Conservation (phyloP, 2,888 invertebrate genomes). For the Eulithis prunata region DNA sequence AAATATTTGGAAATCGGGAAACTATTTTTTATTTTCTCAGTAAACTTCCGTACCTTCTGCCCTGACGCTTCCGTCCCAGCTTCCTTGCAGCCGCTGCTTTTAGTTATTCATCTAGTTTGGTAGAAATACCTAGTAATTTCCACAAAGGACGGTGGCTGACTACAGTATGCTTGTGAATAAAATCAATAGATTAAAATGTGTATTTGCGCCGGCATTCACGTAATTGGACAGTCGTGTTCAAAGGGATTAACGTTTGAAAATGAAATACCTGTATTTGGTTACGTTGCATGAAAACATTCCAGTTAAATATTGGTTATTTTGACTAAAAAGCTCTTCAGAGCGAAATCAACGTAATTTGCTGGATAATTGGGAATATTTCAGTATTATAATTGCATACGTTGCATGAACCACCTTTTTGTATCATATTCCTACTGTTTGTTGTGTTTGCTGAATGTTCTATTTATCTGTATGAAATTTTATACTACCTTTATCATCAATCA, state of each 20-base stretch:
- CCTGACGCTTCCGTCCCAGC: no score
- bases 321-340: slow-evolving; percentile 11
- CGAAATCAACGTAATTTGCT: slow-evolving; percentile 7
- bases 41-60: no score
- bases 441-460: no score
- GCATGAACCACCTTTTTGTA: no score
- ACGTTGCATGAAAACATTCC: slow-evolving; percentile 17
- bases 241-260: slow-evolving; percentile 28
- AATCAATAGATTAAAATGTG: slow-evolving; percentile 24
- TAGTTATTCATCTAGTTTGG: no score
- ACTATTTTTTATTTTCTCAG: no score
- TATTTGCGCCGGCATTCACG: slow-evolving; percentile 23
- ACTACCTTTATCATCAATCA: no score
- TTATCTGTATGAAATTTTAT: no score
- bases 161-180: slow-evolving; percentile 11
- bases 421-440: no score
- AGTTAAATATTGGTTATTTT: slow-evolving; percentile 19
- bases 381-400: neutral
- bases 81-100: no score
- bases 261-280: slow-evolving; percentile 28
- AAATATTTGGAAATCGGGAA: no score
- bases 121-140: neutral
- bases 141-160: neutral
- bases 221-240: slow-evolving; percentile 29
- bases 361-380: slow-evolving; percentile 4